Evolutionary conservation across 1,140 invertebrate species (phyloP).

Genomic region (Bombus ignitus): DNA sequence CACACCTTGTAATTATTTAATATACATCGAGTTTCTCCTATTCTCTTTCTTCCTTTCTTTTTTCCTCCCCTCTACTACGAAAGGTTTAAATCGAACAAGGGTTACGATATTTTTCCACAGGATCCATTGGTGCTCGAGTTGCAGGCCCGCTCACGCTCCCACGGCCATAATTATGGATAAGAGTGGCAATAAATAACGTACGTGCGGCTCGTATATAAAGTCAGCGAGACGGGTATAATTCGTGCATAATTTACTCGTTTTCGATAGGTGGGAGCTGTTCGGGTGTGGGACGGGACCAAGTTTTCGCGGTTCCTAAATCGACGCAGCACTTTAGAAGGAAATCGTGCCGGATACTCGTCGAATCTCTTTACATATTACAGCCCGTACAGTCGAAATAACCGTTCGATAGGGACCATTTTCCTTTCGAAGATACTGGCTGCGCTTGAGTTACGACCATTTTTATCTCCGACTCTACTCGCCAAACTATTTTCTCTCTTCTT

Average conservation of each 20-base stretch:
- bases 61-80: too few species aligned
- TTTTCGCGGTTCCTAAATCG: conserved; percentile 56
- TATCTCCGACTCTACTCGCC: background rate
- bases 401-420: conserved; percentile 9
- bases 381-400: conserved; percentile 24
- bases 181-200: conserved; percentile 59
- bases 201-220: conserved; percentile 33
- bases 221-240: conserved; percentile 55
- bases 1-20: background rate
- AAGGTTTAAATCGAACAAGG: conserved; percentile 9
- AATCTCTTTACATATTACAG: conserved; percentile 41
- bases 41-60: background rate
- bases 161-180: conserved; percentile 53
- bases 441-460: conserved; percentile 39
- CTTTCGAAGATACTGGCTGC: background rate
- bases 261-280: conserved; percentile 31
- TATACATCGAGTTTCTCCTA: too few species aligned
- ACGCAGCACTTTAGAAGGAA: conserved; percentile 25
- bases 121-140: background rate
- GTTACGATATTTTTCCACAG: conserved; percentile 9
- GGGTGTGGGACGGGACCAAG: background rate
- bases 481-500: background rate
- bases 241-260: conserved; percentile 59
- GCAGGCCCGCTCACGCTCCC: background rate
- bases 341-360: conserved; percentile 9